Evolutionary conservation across 2,888 invertebrate species (phyloP).

Genomic region (Tortrix viridana): DNA sequence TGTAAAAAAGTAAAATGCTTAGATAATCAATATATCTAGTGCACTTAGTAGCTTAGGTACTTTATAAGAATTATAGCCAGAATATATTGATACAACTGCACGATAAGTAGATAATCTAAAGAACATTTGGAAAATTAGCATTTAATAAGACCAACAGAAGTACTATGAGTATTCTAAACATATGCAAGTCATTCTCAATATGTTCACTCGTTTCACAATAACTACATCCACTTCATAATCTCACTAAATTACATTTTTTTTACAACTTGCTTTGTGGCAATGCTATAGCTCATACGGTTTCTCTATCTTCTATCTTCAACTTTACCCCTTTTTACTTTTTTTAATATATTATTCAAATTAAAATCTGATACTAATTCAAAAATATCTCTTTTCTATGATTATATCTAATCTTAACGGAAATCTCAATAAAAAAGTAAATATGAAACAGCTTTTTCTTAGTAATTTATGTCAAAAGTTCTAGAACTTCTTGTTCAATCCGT

Average conservation of each 20-base stretch:
- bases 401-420: background rate
- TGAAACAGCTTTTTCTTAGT: background rate
- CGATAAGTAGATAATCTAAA: conserved; percentile 51
- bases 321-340: conserved; percentile 51
- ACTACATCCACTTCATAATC: conserved; percentile 65
- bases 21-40: conserved; percentile 53
- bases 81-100: conserved; percentile 54
- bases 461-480: background rate
- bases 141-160: conserved; percentile 30
- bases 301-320: conserved; percentile 51
- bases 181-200: conserved; percentile 56
- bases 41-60: conserved; percentile 65
- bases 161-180: conserved; percentile 6
- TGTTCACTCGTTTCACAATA: conserved; percentile 50
- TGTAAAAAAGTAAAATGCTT: conserved; percentile 31
- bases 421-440: background rate
- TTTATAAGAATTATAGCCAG: conserved; percentile 45
- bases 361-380: conserved; percentile 15
- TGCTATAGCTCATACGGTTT: conserved; percentile 73
- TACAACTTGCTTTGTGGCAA: conserved; percentile 81
- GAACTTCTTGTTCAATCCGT: conserved; percentile 28
- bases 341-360: conserved; percentile 31
- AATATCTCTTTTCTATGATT: conserved; percentile 31
- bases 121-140: conserved; percentile 43
- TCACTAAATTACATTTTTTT: conserved; percentile 71